Evolutionary conservation across 2,113 vertebrate genomes (phyloP).

Genomic region (Cavia porcellus): DNA sequence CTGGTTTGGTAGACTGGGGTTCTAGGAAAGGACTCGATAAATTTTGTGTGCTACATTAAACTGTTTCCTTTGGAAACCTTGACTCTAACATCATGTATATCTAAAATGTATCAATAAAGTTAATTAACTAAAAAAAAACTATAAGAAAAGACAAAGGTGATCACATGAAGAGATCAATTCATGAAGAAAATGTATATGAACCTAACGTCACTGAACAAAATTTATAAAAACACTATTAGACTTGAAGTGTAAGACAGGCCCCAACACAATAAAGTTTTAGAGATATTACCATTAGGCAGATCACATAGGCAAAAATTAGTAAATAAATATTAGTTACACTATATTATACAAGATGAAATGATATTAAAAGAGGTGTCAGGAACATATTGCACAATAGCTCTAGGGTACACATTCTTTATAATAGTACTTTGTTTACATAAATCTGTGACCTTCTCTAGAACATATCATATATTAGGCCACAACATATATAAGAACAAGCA

Average conservation of each 20-base stretch:
- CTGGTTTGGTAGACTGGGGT: no score
- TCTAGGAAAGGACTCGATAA: no score
- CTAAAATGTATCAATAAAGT: no score
- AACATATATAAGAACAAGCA: background rate
- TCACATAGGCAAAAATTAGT: background rate
- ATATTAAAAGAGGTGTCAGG: background rate
- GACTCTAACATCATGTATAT: no score
- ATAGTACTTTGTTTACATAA: background rate
- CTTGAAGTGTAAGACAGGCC: background rate
- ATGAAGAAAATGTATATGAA: background rate
- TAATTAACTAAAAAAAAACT: no score
- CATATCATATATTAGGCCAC: background rate
- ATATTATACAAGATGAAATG: background rate
- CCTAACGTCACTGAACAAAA: background rate
- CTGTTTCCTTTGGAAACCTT: no score
- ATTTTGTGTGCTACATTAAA: no score
- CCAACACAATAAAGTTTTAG: background rate
- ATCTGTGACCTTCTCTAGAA: background rate
- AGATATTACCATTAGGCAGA: background rate
- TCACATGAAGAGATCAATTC: background rate
- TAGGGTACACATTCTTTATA: background rate
- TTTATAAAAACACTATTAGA: background rate
- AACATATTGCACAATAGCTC: background rate
- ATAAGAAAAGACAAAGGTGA: no score
- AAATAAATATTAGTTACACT: background rate